phyloP scores from a whole-genome alignment of 2,888 invertebrate species.

The Strigamia maritima region DNA sequence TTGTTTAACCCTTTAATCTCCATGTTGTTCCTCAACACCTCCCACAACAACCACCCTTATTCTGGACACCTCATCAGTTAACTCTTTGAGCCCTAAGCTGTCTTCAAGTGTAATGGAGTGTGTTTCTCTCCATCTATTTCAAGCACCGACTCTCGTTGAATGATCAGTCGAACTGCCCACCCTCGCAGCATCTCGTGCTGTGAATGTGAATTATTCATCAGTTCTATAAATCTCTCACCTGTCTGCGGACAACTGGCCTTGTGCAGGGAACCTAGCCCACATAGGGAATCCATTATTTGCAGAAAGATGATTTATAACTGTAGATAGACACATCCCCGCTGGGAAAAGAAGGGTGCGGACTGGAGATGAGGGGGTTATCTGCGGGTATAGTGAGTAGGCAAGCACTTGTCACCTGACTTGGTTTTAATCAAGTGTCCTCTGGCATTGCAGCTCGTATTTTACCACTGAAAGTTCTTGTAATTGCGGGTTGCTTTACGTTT shows the following conservation, averaged over 20 bases:
- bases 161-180: not conserved
- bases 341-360: constrained; percentile 15
- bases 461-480: not conserved
- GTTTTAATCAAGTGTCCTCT: constrained; percentile 20
- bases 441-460: not conserved
- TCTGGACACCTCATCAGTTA: constrained; percentile 7
- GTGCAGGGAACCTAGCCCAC: not conserved
- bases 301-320: constrained; percentile 11
- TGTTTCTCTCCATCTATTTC: not conserved
- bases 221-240: constrained; percentile 16
- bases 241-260: constrained; percentile 23
- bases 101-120: constrained; percentile 10
- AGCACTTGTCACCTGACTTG: not conserved
- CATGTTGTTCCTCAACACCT: not conserved
- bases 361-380: constrained; percentile 15
- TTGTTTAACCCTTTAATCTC: not conserved
- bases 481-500: not conserved
- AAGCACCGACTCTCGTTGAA: not conserved
- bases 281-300: constrained; percentile 11
- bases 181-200: not conserved
- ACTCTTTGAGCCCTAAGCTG: not conserved
- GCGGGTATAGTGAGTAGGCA: constrained; percentile 2
- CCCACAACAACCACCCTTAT: not conserved
- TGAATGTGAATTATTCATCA: constrained; percentile 3
- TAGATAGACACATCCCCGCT: constrained; percentile 12